These are phyloP conservation scores for Anguilla japonica DNA, from an alignment of 2,113 vertebrate genomes.

Conservation along the genomic window DNA sequence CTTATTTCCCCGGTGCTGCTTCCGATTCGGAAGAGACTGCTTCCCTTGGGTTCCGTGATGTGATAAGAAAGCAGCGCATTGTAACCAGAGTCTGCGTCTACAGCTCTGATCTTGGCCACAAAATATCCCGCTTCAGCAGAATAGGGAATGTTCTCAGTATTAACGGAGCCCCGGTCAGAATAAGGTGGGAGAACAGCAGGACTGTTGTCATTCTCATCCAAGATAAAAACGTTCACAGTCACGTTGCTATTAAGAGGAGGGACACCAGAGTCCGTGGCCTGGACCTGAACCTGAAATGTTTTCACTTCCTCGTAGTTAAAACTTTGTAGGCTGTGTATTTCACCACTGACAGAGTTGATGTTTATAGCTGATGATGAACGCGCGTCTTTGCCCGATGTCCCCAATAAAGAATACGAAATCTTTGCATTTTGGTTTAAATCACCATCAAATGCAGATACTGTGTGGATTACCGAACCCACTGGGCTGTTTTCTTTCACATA, in stretches of 20 bases:
- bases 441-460: conserved; percentile 56
- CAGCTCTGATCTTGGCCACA: conserved; percentile 76
- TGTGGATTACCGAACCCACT: conserved; percentile 52
- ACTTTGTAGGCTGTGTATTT: conserved; percentile 54
- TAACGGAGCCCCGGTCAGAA: conserved; percentile 51
- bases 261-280: conserved; percentile 61
- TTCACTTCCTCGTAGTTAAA: conserved; percentile 64
- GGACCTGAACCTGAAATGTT: conserved; percentile 55
- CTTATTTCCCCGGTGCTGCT: conserved; percentile 73
- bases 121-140: conserved; percentile 67
- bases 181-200: conserved; percentile 48
- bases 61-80: conserved; percentile 72
- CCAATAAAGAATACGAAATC: conserved; percentile 54
- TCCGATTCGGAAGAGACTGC: conserved; percentile 69
- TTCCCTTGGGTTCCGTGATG: conserved; percentile 67
- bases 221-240: conserved; percentile 58
- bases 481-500: conserved; percentile 60
- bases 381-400: not conserved
- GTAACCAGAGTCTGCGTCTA: conserved; percentile 73
- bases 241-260: conserved; percentile 62
- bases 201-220: conserved; percentile 66
- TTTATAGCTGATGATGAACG: conserved; percentile 51
- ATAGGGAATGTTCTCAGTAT: conserved; percentile 64
- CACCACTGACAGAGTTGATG: conserved; percentile 61
- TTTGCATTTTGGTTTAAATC: conserved; percentile 56